These are phyloP conservation scores for Esperia sulphurella DNA, from an alignment of 2,888 invertebrate genomes.

Conservation along the genomic window DNA sequence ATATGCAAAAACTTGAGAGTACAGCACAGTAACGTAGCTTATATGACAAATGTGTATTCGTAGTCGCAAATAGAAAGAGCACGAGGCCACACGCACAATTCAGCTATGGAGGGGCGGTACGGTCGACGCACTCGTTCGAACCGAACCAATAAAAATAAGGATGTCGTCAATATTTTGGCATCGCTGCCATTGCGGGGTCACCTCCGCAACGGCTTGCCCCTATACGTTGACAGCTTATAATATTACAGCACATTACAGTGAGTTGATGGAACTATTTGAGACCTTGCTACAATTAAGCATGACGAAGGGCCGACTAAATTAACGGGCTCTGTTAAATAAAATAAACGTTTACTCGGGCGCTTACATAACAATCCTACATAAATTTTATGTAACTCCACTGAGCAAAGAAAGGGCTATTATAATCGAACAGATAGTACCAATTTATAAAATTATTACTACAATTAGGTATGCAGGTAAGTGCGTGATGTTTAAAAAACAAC, in stretches of 20 bases:
- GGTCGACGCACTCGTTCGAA: constrained; percentile 70
- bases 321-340: background rate
- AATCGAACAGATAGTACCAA: too few species aligned
- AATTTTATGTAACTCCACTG: too few species aligned
- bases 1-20: constrained; percentile 8
- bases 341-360: background rate
- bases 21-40: background rate
- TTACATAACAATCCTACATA: background rate
- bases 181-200: constrained; percentile 61
- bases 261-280: background rate
- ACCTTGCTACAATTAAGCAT: constrained; percentile 8
- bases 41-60: constrained; percentile 1
- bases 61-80: constrained; percentile 32
- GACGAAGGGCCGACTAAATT: background rate
- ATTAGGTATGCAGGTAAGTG: too few species aligned
- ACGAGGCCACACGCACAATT: constrained; percentile 71
- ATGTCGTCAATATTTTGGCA: constrained; percentile 78
- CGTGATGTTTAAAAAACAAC: too few species aligned
- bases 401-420: too few species aligned
- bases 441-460: too few species aligned
- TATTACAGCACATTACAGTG: background rate
- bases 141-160: constrained; percentile 75
- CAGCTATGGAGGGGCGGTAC: constrained; percentile 52
- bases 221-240: too few species aligned
- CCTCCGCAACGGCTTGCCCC: constrained; percentile 33